A percentile compares a stretch with the other conserved stretches of the same genome.
phyloP scores from a whole-genome alignment of 2,888 invertebrate genomes.

The Crematogaster levior region DNA sequence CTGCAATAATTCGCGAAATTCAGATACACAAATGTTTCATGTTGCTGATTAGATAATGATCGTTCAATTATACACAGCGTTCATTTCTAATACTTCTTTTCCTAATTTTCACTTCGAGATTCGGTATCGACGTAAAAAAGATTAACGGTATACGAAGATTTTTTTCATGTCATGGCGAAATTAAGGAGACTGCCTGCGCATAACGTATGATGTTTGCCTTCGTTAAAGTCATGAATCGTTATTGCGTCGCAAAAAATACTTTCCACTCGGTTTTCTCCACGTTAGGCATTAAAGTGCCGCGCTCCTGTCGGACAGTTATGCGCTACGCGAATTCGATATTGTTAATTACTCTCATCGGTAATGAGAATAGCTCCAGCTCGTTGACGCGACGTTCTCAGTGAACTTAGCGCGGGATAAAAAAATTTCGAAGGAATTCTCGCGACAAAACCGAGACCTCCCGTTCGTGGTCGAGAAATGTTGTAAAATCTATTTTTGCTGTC shows the following conservation, averaged over 20 bases:
- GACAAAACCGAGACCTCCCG: background rate
- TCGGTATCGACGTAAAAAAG: background rate
- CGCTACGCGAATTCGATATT: constrained; percentile 19
- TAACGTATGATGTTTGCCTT: constrained; percentile 30
- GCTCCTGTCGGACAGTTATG: background rate
- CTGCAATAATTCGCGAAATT: constrained; percentile 3
- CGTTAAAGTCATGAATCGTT: constrained; percentile 22
- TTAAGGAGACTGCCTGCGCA: constrained; percentile 21
- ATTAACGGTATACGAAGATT: constrained; percentile 9
- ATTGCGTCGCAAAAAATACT: constrained; percentile 45
- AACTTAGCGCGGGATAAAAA: background rate
- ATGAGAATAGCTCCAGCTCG: background rate
- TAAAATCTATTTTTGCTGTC: constrained; percentile 42
- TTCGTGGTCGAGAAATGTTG: background rate
- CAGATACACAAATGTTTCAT: background rate
- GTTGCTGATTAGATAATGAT: background rate
- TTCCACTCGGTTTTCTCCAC: constrained; percentile 24
- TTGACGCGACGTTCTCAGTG: background rate
- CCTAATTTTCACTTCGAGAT: background rate
- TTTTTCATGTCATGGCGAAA: constrained; percentile 27
- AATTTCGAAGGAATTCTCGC: constrained; percentile 14
- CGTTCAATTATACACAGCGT: background rate
- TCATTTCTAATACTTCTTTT: background rate
- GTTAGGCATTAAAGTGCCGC: background rate
- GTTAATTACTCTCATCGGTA: constrained; percentile 24